These are phyloP conservation scores for Ectobius pallidus DNA, from an alignment of 2,888 invertebrate species.

Conservation along the genomic window DNA sequence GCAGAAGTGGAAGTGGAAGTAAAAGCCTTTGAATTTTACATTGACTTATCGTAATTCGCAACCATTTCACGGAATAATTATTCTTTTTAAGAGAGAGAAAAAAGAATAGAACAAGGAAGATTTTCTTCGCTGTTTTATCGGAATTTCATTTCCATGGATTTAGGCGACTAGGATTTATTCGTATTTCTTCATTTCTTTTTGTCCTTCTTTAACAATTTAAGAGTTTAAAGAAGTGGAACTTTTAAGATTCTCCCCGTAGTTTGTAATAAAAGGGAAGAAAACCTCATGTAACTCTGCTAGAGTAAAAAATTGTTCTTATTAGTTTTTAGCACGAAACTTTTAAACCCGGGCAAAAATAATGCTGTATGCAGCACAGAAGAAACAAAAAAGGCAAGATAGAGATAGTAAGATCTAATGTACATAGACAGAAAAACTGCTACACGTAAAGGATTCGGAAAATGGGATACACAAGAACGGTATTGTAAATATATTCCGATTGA, in stretches of 20 bases:
- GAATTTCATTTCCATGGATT: constrained; percentile 19
- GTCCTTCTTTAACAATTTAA: constrained; percentile 15
- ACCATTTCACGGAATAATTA: constrained; percentile 12
- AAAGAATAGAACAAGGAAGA: background rate
- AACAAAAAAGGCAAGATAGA: too few relatives aligned
- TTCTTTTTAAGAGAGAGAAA: background rate
- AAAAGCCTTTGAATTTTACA: constrained; percentile 21
- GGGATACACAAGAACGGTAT: too few relatives aligned
- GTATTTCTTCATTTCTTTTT: constrained; percentile 2
- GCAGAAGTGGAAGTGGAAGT: background rate
- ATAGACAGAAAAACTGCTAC: too few relatives aligned
- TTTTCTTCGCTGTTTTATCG: background rate
- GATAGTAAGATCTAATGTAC: too few relatives aligned
- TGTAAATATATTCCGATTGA: too few relatives aligned
- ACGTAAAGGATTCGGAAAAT: too few relatives aligned
- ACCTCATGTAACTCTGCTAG: constrained; percentile 4
- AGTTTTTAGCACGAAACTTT: constrained; percentile 8
- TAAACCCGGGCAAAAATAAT: constrained; percentile 10
- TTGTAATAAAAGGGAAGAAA: constrained; percentile 18
- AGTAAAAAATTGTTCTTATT: background rate
- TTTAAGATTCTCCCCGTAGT: constrained; percentile 5
- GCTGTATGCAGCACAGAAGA: background rate
- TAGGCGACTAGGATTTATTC: background rate
- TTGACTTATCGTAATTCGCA: background rate
- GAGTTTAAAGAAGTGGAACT: background rate